phyloP scores from a whole-genome alignment of 2,797 vertebrate genomes.

The Peromyscus nudipes region DNA sequence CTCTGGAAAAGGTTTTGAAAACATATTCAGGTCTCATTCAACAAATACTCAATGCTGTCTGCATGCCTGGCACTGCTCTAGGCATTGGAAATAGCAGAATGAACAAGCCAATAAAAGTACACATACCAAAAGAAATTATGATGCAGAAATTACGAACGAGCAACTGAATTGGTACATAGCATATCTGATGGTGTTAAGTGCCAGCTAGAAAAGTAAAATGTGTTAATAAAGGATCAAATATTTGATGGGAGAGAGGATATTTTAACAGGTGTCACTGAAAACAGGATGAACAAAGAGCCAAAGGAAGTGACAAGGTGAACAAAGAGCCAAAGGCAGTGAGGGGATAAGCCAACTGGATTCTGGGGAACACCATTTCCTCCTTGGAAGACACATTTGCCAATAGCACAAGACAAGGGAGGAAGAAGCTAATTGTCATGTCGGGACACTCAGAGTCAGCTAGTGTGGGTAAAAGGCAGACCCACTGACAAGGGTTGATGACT shows the following conservation, averaged over 20 bases:
- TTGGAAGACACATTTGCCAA: background rate
- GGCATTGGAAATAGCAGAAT: background rate
- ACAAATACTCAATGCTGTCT: background rate
- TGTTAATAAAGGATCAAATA: background rate
- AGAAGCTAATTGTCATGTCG: background rate
- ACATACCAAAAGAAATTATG: background rate
- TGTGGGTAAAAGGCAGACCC: background rate
- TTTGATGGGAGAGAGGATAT: background rate
- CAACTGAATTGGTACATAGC: background rate
- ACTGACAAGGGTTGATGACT: background rate
- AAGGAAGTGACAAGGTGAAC: background rate
- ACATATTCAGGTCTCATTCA: background rate
- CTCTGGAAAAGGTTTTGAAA: slow-evolving; percentile 19
- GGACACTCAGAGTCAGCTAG: background rate
- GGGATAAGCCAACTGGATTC: fast-evolving
- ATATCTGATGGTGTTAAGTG: background rate
- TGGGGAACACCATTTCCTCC: background rate
- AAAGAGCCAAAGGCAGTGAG: background rate
- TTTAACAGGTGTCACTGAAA: background rate
- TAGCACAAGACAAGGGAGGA: background rate
- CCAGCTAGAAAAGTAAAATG: background rate
- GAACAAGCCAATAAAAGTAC: background rate
- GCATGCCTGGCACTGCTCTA: background rate
- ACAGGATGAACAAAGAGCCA: background rate
- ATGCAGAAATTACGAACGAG: slow-evolving; percentile 5